Conservation (phyloP, 2,113 vertebrate species). For the Zosterops borbonicus region DNA sequence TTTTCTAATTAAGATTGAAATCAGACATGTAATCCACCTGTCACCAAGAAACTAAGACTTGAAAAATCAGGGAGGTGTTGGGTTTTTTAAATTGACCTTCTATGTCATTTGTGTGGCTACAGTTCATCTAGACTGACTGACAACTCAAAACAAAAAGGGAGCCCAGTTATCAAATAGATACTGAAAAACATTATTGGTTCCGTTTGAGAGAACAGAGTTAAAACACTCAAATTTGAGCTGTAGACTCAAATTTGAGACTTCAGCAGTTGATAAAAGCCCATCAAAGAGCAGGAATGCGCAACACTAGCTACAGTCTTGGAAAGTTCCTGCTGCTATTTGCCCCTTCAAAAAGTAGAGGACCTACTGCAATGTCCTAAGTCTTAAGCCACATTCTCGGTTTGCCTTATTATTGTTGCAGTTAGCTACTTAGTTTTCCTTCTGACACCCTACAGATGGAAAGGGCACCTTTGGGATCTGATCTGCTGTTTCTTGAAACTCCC, state of each 20-base stretch:
- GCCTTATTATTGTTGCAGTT: not conserved
- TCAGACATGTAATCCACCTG: constrained; percentile 25
- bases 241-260: not conserved
- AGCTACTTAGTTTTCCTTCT: not conserved
- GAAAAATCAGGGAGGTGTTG: not conserved
- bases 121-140: constrained; percentile 12
- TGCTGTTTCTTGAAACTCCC: not conserved
- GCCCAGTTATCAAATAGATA: not conserved
- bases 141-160: not conserved
- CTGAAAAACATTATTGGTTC: not conserved
- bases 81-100: not conserved
- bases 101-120: not conserved
- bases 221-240: not conserved
- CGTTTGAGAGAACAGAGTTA: not conserved
- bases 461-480: not conserved
- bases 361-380: not conserved
- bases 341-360: not conserved
- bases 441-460: not conserved
- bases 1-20: constrained; percentile 42
- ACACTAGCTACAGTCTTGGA: not conserved
- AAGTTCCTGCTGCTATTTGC: not conserved
- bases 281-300: not conserved
- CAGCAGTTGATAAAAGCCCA: not conserved
- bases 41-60: constrained; percentile 13
- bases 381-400: not conserved